phyloP scores from a whole-genome alignment of 2,888 invertebrate genomes.

The Macaria notata region DNA sequence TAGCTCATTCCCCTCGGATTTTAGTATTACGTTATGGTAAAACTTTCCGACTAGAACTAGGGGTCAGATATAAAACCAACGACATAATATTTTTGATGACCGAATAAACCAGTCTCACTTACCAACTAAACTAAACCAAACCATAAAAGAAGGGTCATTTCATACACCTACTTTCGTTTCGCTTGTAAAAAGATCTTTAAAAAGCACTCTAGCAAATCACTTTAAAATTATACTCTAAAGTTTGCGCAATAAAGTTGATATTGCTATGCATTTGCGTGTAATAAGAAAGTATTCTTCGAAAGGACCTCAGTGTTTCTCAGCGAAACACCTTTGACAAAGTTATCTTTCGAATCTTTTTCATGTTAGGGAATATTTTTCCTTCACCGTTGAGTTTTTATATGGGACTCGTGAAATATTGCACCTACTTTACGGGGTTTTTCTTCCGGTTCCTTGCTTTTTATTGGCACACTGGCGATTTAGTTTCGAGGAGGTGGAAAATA shows the following conservation, averaged over 20 bases:
- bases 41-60: neutral
- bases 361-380: constrained; percentile 32
- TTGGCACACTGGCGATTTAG: constrained; percentile 24
- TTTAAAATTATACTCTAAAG: neutral
- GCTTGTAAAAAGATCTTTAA: constrained; percentile 39
- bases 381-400: constrained; percentile 30
- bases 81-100: constrained; percentile 14
- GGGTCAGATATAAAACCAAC: neutral
- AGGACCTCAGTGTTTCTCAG: constrained; percentile 48
- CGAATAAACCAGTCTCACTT: constrained; percentile 26
- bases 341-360: constrained; percentile 61
- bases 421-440: constrained; percentile 31
- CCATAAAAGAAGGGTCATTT: constrained; percentile 40
- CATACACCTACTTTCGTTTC: constrained; percentile 12
- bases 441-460: constrained; percentile 27
- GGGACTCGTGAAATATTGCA: constrained; percentile 34
- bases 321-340: constrained; percentile 57
- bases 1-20: neutral
- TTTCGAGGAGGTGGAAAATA: constrained; percentile 28
- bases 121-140: constrained; percentile 3
- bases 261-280: neutral
- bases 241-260: neutral
- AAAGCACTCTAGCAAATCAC: constrained; percentile 24
- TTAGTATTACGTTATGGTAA: neutral
- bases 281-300: constrained; percentile 22